phyloP scores from a whole-genome alignment of 2,797 vertebrate species.

The Sebastes vulpes region DNA sequence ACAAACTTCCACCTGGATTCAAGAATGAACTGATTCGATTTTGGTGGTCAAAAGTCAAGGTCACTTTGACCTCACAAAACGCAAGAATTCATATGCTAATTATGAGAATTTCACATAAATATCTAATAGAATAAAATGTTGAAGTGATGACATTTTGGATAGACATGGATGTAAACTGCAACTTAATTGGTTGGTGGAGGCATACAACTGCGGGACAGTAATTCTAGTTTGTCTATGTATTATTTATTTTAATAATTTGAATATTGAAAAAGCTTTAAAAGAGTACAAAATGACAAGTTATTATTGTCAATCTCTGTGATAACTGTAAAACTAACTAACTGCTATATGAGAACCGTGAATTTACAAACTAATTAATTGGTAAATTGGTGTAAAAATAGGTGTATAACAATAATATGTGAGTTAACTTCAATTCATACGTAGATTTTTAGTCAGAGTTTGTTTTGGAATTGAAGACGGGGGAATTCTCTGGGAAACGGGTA shows the following conservation, averaged over 20 bases:
- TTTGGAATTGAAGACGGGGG: neutral
- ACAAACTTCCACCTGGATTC: no score
- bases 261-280: neutral
- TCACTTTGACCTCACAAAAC: no score
- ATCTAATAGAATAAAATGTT: no score
- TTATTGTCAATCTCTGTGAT: neutral
- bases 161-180: no score
- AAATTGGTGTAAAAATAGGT: neutral
- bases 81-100: no score
- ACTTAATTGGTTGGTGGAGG: no score
- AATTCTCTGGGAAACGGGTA: conserved; percentile 8
- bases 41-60: no score
- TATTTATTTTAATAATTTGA: neutral
- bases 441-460: neutral
- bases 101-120: no score
- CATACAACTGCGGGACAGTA: no score
- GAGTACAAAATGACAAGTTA: neutral
- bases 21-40: no score
- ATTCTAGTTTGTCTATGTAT: neutral
- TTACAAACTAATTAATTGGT: neutral
- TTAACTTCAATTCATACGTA: neutral
- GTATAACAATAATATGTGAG: neutral
- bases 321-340: neutral
- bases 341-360: neutral
- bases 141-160: no score